Evolutionary conservation across 2,888 invertebrate species (phyloP).

Genomic region (Parthenolecanium corni): DNA sequence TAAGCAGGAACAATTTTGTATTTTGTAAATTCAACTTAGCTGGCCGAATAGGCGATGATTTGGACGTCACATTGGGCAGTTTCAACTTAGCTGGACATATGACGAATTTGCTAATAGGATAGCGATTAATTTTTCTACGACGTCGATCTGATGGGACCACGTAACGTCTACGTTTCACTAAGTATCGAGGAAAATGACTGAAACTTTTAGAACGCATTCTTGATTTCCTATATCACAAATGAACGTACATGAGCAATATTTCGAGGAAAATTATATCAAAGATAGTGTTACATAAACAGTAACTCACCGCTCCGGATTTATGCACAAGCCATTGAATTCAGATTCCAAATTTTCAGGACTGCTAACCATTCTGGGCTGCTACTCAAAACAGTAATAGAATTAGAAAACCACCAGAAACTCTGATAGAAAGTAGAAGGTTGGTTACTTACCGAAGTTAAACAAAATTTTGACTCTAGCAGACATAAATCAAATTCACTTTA

Average conservation of each 20-base stretch:
- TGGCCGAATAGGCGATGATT: slow-evolving; percentile 12
- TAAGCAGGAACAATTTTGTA: slow-evolving; percentile 1
- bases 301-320: slow-evolving; percentile 16
- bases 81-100: not conserved
- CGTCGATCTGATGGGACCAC: too few species aligned
- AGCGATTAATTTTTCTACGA: too few species aligned
- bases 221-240: not conserved
- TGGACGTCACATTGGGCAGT: not conserved
- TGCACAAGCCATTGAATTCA: slow-evolving; percentile 13
- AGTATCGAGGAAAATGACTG: too few species aligned
- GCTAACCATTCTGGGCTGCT: too few species aligned
- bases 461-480: too few species aligned
- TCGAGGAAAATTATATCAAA: not conserved
- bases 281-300: too few species aligned
- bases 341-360: slow-evolving; percentile 14
- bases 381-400: not conserved
- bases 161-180: too few species aligned
- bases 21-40: slow-evolving; percentile 17
- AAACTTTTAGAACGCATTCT: not conserved
- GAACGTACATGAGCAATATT: not conserved
- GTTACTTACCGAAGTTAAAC: too few species aligned
- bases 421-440: too few species aligned
- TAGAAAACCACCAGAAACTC: too few species aligned
- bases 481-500: too few species aligned
- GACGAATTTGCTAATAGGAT: not conserved